Evolutionary conservation across 1,140 invertebrate genomes (phyloP), one percentile per base, ranked within the genome.

Genomic region (Anoplolepis gracilipes): DNA sequence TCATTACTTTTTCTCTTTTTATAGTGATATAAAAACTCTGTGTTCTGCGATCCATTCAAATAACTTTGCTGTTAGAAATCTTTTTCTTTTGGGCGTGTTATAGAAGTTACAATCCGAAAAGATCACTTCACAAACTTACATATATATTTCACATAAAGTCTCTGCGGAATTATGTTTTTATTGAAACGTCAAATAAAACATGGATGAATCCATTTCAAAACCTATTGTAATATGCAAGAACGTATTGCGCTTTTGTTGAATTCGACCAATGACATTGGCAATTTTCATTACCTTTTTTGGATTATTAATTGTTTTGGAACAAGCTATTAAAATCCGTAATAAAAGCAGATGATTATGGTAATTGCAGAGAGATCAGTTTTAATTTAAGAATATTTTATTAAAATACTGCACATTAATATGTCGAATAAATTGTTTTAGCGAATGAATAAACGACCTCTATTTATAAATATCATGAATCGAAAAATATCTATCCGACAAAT

Each of bases 31-130:
- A 13, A 70, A 28, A 81, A 57, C 25, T 49, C 13, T 55, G 28
- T 70, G 25, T 59, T 25, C 11, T 28, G 53, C 57, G 8, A 57
- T 57, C 42, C 10, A 59, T 81, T 78, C 69, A 70, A 81, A 57
- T 72, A 72, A 70, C 11, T 81, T 70, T 25, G 28, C 22, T 39
- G 30, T 30, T 7, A 25, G 33, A n/a, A 42, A 11, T 36, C 49
- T 57, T 55, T 57, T 11, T 42, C 1, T n/a, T 67, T 10, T 39
- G 16, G 36, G 0, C 30, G 30, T 19, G 1, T 70, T 22, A 19
- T 42, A 2, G 0, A 57, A 42, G 13, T 39, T 39, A 33, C 11
- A 33, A 57, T 49, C 1, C 4, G 13, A 65, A 7, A 19, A 55
- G 8, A 30, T 57, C 5, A 55, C n/a, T 39, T 72, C 16, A 22